These are phyloP conservation scores for Lagorchestes hirsutus DNA, from an alignment of 2,797 vertebrate genomes.

Conservation along the genomic window DNA sequence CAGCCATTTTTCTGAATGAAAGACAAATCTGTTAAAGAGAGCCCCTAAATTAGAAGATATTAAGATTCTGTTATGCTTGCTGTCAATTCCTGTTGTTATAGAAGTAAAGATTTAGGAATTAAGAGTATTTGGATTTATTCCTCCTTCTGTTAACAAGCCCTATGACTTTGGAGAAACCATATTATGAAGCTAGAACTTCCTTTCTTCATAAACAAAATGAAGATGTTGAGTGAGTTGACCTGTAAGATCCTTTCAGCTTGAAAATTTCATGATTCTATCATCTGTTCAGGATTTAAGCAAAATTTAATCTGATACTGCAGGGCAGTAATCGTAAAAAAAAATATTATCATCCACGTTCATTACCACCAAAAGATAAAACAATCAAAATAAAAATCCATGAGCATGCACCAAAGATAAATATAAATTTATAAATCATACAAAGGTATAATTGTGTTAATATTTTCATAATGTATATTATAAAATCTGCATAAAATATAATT, in stretches of 20 bases:
- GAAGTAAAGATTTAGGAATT: neutral
- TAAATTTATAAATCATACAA: neutral
- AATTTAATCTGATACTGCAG: neutral
- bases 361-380: neutral
- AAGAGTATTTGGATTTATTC: neutral
- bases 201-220: neutral
- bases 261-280: neutral
- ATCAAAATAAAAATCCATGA: neutral
- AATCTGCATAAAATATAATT: neutral
- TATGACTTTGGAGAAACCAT: neutral
- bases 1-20: neutral
- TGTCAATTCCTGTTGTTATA: neutral
- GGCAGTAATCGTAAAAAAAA: too few species aligned
- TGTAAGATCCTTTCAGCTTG: neutral
- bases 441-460: neutral
- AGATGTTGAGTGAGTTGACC: too few species aligned
- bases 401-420: neutral
- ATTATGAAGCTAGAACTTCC: neutral
- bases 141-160: neutral
- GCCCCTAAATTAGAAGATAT: neutral
- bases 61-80: neutral
- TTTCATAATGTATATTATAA: neutral
- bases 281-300: neutral
- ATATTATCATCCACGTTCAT: too few species aligned
- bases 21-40: neutral